These are phyloP conservation scores for Leucophenga montana DNA, from an alignment of 2,888 invertebrate genomes.

Conservation along the genomic window DNA sequence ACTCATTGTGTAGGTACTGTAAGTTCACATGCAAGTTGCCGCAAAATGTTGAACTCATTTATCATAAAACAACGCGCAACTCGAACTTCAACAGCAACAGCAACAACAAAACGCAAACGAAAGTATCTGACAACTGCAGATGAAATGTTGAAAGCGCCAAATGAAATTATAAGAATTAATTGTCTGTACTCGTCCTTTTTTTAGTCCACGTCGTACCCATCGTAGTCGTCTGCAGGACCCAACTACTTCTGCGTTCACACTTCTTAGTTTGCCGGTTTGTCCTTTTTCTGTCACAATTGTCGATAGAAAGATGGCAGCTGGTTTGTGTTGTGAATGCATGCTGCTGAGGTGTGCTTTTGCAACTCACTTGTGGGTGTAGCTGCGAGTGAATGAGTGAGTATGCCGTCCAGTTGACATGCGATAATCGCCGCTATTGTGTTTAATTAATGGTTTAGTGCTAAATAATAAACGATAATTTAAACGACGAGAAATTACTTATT, in stretches of 20 bases:
- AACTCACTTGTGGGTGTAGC: not conserved
- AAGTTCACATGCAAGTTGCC: conserved; percentile 41
- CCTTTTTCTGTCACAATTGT: conserved; percentile 2
- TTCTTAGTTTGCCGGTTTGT: not conserved
- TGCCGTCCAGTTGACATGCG: conserved; percentile 52
- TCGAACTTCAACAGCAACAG: not conserved
- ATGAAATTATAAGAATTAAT: conserved; percentile 64
- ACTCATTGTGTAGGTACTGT: not conserved
- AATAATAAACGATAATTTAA: conserved; percentile 55
- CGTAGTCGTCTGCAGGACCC: not conserved
- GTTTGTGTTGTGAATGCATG: too few relatives aligned
- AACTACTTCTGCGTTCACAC: not conserved
- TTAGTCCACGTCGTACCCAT: not conserved
- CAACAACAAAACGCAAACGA: conserved; percentile 37
- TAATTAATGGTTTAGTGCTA: conserved; percentile 61
- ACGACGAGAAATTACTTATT: conserved; percentile 46
- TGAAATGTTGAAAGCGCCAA: conserved; percentile 66
- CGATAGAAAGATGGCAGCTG: not conserved
- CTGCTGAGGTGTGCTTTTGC: not conserved
- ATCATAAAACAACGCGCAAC: conserved; percentile 49
- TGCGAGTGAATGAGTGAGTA: not conserved
- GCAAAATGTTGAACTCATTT: conserved; percentile 60
- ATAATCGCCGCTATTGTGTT: conserved; percentile 62
- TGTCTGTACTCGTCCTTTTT: conserved; percentile 51
- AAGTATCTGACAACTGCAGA: conserved; percentile 65